A percentile compares a stretch with the other conserved stretches of the same genome.
Evolutionary conservation across 2,113 vertebrate genomes (phyloP).

Genomic region (Datnioides undecimradiatus): DNA sequence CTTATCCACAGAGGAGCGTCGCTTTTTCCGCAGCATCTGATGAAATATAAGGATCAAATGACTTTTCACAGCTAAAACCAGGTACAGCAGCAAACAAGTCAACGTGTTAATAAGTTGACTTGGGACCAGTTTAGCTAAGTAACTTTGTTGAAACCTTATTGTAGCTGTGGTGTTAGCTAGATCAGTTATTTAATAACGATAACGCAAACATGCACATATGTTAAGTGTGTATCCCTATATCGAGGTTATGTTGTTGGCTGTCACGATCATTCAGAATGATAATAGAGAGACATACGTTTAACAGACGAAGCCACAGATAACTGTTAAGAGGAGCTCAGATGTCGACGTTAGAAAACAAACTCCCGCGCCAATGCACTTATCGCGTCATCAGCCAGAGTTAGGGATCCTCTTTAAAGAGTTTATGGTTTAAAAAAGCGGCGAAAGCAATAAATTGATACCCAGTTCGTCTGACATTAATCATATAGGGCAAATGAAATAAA

Average conservation of each 20-base stretch:
- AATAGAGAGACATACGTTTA: conserved; percentile 45
- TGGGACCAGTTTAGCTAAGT: not conserved
- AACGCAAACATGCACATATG: not conserved
- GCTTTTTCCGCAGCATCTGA: conserved; percentile 85
- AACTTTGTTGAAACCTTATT: too few species aligned
- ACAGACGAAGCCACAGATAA: not conserved
- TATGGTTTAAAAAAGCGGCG: too few species aligned
- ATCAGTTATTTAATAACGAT: not conserved
- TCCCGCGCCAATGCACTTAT: conserved; percentile 65
- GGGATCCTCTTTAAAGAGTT: not conserved
- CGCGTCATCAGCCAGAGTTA: conserved; percentile 32
- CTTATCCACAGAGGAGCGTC: conserved; percentile 68
- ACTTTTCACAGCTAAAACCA: not conserved
- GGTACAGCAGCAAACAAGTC: not conserved
- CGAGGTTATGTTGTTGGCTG: not conserved
- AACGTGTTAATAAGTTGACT: not conserved
- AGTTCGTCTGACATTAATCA: not conserved
- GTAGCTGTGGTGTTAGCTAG: not conserved
- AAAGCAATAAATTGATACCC: not conserved
- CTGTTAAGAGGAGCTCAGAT: not conserved
- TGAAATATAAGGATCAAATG: conserved; percentile 1
- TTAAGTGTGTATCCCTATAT: not conserved
- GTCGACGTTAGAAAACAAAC: conserved; percentile 51
- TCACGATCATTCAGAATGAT: not conserved
- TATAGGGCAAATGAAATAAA: accelerated